These are phyloP conservation scores for Perodicticus potto DNA, from an alignment of 2,797 vertebrate genomes.

Conservation along the genomic window DNA sequence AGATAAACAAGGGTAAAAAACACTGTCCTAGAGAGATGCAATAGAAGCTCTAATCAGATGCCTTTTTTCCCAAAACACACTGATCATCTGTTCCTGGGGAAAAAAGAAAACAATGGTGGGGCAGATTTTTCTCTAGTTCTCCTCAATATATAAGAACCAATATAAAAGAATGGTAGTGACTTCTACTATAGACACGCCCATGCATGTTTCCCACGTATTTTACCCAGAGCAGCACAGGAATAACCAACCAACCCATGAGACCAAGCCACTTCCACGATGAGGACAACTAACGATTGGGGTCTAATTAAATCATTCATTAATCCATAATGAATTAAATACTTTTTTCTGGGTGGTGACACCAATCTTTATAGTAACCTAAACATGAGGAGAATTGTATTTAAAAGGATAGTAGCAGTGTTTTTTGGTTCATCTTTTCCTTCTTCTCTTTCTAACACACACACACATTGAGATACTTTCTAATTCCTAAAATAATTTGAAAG, in stretches of 20 bases:
- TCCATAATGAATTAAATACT: background rate
- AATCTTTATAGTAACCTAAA: background rate
- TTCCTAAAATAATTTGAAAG: conserved; percentile 31
- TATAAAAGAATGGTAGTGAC: background rate
- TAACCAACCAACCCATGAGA: background rate
- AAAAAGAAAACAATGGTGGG: background rate
- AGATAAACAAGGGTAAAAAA: too few species aligned
- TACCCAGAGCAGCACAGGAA: background rate
- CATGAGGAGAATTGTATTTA: conserved; percentile 28
- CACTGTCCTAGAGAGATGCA: background rate
- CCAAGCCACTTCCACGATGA: background rate
- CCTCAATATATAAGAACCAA: background rate
- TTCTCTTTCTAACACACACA: background rate
- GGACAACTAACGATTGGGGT: background rate
- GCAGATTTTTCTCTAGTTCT: background rate
- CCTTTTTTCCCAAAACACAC: background rate
- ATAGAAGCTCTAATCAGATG: background rate
- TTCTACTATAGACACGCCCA: background rate
- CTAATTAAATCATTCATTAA: conserved; percentile 16
- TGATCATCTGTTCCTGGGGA: background rate
- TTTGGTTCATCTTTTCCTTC: background rate
- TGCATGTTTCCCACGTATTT: background rate
- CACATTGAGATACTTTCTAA: background rate
- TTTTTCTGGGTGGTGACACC: background rate
- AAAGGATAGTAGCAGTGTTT: background rate